A percentile compares a stretch with the other conserved stretches of the same genome.
These are phyloP conservation scores for Macrobrachium rosenbergii DNA, from an alignment of 1,140 invertebrate genomes.

Conservation along the genomic window DNA sequence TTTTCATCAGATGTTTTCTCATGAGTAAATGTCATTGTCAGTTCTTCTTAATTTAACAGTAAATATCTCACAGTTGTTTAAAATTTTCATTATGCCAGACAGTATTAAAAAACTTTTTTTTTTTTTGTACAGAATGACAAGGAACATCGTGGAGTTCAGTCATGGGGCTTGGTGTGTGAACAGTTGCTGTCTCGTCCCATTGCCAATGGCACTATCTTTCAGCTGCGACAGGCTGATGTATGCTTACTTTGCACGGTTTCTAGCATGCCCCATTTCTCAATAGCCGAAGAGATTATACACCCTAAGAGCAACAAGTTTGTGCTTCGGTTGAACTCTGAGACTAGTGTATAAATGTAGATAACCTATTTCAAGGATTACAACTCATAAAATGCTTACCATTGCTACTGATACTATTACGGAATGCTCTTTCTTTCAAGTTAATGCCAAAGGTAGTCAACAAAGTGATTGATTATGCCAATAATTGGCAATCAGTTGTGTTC, in stretches of 20 bases:
- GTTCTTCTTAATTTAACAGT: neutral
- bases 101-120: neutral
- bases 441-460: neutral
- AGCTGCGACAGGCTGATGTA: conserved; percentile 93
- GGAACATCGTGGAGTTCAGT: conserved; percentile 81
- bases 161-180: conserved; percentile 95
- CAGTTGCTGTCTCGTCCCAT: conserved; percentile 86
- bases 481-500: conserved; percentile 3
- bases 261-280: conserved; percentile 90
- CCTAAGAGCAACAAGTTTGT: conserved; percentile 97
- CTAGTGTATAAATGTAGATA: conserved; percentile 81
- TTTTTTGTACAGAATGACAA: conserved; percentile 70
- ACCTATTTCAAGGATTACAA: neutral
- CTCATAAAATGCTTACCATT: neutral
- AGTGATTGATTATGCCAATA: neutral
- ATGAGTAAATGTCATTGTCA: neutral
- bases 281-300: conserved; percentile 95
- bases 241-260: conserved; percentile 89
- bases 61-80: neutral
- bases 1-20: too few relatives aligned
- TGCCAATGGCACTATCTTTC: conserved; percentile 84
- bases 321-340: conserved; percentile 93
- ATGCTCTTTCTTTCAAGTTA: neutral
- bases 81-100: neutral
- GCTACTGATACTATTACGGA: neutral